Conservation (phyloP, 2,888 invertebrate species). For the Eupithecia vulgata region DNA sequence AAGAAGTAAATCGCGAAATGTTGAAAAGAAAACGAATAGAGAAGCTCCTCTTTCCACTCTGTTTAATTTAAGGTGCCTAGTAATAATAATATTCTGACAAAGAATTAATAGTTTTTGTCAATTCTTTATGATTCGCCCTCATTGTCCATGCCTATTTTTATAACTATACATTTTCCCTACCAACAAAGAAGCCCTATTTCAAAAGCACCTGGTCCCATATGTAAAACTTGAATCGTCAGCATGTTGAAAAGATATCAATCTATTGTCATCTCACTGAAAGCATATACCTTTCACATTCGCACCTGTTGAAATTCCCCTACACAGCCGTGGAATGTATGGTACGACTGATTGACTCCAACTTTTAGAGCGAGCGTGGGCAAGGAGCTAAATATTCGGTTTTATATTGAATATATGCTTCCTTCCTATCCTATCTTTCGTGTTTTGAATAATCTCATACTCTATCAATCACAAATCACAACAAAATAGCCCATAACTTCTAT, state of each 20-base stretch:
- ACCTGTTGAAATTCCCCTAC: conserved; percentile 4
- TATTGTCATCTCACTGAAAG: conserved; percentile 1
- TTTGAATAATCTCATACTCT: neutral
- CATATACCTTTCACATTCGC: neutral
- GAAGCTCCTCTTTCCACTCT: neutral
- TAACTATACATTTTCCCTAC: neutral
- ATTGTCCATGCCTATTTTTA: neutral
- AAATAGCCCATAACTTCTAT: neutral
- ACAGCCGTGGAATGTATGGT: neutral
- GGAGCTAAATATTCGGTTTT: neutral
- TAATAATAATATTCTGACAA: neutral
- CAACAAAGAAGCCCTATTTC: neutral
- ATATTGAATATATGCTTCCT: neutral
- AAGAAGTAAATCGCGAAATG: neutral
- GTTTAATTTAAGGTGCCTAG: neutral
- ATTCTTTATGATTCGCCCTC: neutral
- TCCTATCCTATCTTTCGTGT: neutral
- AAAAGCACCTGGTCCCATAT: neutral
- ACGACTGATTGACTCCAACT: neutral
- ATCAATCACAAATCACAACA: neutral
- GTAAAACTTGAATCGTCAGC: neutral
- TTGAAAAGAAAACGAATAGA: neutral
- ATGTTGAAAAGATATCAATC: neutral
- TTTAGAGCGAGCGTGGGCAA: neutral
- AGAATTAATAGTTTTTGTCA: neutral